Base-by-base conservation (phyloP, 1,140 invertebrate species). In the Achatina immaculata region DNA sequence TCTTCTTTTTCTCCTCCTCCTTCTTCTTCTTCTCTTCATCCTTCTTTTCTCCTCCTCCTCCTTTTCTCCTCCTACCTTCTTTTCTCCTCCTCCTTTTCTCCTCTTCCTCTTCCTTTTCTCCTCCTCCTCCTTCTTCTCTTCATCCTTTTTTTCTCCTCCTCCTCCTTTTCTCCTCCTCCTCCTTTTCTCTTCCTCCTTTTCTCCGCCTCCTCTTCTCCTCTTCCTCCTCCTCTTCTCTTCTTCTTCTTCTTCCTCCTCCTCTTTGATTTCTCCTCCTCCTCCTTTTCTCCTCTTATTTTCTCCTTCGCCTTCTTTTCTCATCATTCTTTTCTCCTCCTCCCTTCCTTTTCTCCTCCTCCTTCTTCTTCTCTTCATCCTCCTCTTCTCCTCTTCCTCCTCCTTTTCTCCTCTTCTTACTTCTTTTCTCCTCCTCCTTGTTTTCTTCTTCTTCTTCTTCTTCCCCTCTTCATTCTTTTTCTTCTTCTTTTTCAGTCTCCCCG, bases 61-160 rank as follows among this genome's bases (percentile, higher is more conserved):
- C 45, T 19, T 48, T 19, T 19, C 19, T 19, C 45, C 19, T 19
- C 45, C 19, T 19, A 7, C 19, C 45, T 19, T 19, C 3, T 45
- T n/a, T n/a, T 9, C 43, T 43, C 45, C 31, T n/a, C n/a, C 31
- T 74, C 43, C 21, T 31, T 43, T 28, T 31, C 72, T 48, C 43
- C 38, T 74, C 72, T n/a, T 45, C 31, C n/a, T 74, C 43, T 42
- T 48, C 43, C 42, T 74, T 42, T n/a, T 48, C 31, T 48, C 43
- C 9, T 48, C 38, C 21, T 24, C 43, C n/a, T 48, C 43, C n/a
- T 74, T n/a, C 38, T 28, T 43, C 21, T 14, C 31, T 31, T 42
- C 9, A 21, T 19, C 19, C 45, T 19, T 19, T 48, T 19, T 19
- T 48, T 19, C 45, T 48, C 45, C 45, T 19, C 19, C 21, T 74